Evolutionary conservation across 1,140 invertebrate genomes (phyloP).

Genomic region (Cecropterus lyciades): DNA sequence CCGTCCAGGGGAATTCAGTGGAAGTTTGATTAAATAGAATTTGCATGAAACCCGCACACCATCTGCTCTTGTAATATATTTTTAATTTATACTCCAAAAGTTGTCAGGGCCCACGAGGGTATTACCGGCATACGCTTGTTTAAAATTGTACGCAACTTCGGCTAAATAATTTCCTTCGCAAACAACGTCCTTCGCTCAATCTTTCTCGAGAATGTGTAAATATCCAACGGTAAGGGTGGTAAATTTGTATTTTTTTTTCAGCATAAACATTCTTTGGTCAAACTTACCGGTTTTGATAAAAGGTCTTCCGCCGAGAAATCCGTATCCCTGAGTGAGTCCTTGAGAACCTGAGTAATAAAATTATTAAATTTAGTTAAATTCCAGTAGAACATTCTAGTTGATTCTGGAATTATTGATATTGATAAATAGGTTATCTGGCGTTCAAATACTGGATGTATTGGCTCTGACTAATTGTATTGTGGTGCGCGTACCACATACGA

Average conservation of each 20-base stretch:
- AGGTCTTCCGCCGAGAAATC: conserved; percentile 34
- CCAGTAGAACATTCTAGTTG: no score
- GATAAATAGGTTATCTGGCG: no score
- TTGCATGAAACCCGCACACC: conserved; percentile 63
- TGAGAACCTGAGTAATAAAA: conserved; percentile 30
- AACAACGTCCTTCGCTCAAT: conserved; percentile 37
- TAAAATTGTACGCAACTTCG: conserved; percentile 56
- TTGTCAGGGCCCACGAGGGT: conserved; percentile 52
- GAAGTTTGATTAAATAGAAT: conserved; percentile 76
- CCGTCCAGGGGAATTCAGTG: conserved; percentile 42
- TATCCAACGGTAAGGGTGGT: neutral
- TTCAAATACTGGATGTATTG: no score
- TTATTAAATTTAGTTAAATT: no score
- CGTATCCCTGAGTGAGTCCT: conserved; percentile 31
- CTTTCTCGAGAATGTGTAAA: conserved; percentile 16
- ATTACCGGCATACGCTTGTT: conserved; percentile 49
- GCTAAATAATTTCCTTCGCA: conserved; percentile 43
- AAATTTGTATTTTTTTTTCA: no score
- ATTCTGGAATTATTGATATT: no score
- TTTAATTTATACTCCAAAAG: conserved; percentile 73
- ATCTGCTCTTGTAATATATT: conserved; percentile 71
- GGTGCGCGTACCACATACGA: no score
- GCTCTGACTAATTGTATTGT: no score
- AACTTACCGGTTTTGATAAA: conserved; percentile 44
- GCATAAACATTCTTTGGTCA: no score